Conservation (phyloP, 2,113 vertebrate genomes). For the Geothlypis trichas region DNA sequence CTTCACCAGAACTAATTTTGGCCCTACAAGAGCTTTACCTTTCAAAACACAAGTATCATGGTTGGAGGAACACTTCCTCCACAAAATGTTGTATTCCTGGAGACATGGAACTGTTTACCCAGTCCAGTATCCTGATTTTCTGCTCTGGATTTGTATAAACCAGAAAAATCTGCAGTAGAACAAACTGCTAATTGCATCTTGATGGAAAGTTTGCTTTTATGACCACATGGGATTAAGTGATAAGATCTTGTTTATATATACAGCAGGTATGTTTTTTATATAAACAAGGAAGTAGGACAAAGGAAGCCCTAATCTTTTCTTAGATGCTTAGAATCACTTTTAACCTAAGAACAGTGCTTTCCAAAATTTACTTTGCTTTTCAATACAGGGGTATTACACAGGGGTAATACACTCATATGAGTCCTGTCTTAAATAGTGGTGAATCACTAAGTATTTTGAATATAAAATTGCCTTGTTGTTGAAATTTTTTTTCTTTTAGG, state of each 20-base stretch:
- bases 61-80: background rate
- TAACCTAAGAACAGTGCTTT: background rate
- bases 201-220: background rate
- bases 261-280: background rate
- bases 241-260: background rate
- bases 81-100: background rate
- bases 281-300: constrained; percentile 5
- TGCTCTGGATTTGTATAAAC: background rate
- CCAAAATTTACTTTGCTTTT: background rate
- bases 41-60: background rate
- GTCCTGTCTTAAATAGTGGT: background rate
- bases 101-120: background rate
- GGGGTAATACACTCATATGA: background rate
- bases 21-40: background rate
- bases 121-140: background rate
- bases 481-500: background rate
- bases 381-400: background rate
- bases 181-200: background rate
- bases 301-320: background rate
- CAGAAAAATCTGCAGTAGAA: background rate
- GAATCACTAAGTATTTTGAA: background rate
- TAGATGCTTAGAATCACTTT: background rate
- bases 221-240: background rate
- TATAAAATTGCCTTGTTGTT: background rate
- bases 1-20: background rate